phyloP scores from a whole-genome alignment of 2,797 vertebrate genomes.

The Crenuchus spilurus region DNA sequence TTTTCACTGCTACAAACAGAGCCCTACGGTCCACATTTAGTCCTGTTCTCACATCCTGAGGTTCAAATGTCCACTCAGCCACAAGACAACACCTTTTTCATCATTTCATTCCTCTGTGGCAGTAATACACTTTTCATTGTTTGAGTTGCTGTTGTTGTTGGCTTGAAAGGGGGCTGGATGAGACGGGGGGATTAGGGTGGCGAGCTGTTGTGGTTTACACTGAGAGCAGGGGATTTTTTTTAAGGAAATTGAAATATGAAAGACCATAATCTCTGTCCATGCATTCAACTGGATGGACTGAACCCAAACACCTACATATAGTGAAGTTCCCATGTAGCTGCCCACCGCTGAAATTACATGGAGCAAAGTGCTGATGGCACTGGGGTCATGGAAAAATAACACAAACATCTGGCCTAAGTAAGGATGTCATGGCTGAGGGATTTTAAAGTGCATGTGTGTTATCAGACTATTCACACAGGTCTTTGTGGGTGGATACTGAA shows the following conservation, averaged over 20 bases:
- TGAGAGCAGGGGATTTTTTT: slow-evolving; percentile 16
- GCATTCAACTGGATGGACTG: background rate
- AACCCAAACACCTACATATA: background rate
- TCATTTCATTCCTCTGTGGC: slow-evolving; percentile 3
- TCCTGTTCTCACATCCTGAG: background rate
- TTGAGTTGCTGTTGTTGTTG: background rate
- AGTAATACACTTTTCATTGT: background rate
- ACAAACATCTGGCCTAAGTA: slow-evolving; percentile 3
- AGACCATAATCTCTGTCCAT: slow-evolving; percentile 26
- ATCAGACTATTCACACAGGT: background rate
- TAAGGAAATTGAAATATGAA: slow-evolving; percentile 33
- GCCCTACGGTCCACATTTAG: slow-evolving; percentile 18
- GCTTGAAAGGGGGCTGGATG: background rate
- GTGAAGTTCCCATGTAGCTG: background rate
- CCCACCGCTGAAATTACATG: background rate
- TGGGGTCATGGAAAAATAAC: slow-evolving; percentile 10
- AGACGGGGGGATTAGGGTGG: slow-evolving; percentile 21
- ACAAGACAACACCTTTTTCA: slow-evolving; percentile 15
- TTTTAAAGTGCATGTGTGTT: background rate
- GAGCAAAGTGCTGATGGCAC: background rate
- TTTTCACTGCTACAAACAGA: slow-evolving; percentile 36
- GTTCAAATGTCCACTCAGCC: slow-evolving; percentile 4
- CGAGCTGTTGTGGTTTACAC: slow-evolving; percentile 23
- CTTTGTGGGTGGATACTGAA: background rate
- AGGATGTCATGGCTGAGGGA: background rate